A percentile compares a stretch with the other conserved stretches of the same genome.
Evolutionary conservation across 2,888 invertebrate species (phyloP).

Genomic region (Malachius bipustulatus): DNA sequence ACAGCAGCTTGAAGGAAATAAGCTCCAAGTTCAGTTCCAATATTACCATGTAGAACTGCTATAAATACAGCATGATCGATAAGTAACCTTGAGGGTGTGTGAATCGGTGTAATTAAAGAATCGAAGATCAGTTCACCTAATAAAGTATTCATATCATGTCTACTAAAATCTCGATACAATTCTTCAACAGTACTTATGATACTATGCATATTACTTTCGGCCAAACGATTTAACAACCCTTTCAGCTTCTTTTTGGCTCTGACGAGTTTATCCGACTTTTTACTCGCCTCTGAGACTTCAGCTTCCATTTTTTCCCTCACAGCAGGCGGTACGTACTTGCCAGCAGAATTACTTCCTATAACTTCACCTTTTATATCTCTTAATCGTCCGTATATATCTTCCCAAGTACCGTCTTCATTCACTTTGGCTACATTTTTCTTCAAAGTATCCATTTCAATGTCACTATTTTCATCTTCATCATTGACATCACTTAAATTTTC

Average conservation of each 20-base stretch:
- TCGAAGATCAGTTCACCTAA: slow-evolving; percentile 59
- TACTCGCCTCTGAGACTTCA: slow-evolving; percentile 27
- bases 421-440: slow-evolving; percentile 15
- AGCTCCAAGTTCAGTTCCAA: slow-evolving; percentile 81
- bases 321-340: slow-evolving; percentile 76
- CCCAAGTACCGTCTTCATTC: slow-evolving; percentile 44
- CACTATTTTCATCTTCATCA: slow-evolving; percentile 14
- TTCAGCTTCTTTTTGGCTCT: slow-evolving; percentile 72
- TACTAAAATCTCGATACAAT: slow-evolving; percentile 64
- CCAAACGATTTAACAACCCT: slow-evolving; percentile 75
- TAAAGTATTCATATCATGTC: slow-evolving; percentile 72
- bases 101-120: slow-evolving; percentile 48
- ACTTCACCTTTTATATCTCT: slow-evolving; percentile 71
- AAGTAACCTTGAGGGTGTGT: slow-evolving; percentile 62
- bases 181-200: slow-evolving; percentile 69
- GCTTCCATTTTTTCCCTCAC: slow-evolving; percentile 44
- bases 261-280: slow-evolving; percentile 42
- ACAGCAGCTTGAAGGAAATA: slow-evolving; percentile 69
- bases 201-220: slow-evolving; percentile 78
- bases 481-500: slow-evolving; percentile 18
- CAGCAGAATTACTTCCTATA: slow-evolving; percentile 35
- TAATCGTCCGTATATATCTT: slow-evolving; percentile 89
- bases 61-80: slow-evolving; percentile 77
- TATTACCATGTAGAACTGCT: slow-evolving; percentile 75
- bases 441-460: slow-evolving; percentile 4